phyloP scores from a whole-genome alignment of 2,797 vertebrate genomes.

The Philypnodon macrostomus region DNA sequence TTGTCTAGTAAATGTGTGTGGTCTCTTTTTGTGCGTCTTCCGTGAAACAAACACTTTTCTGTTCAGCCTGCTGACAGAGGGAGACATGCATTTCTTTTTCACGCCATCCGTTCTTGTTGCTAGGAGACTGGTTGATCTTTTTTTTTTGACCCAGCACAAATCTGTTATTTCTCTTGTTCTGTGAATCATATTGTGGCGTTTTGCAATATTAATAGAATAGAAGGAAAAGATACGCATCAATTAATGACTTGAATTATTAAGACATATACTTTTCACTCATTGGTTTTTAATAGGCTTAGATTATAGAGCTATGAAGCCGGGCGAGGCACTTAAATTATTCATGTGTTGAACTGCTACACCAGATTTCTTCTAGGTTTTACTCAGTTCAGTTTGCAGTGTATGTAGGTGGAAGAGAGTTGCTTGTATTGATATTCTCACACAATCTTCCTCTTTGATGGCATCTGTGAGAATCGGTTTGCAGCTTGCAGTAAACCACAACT shows the following conservation, averaged over 20 bases:
- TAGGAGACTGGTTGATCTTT: slow-evolving; percentile 64
- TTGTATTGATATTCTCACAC: background rate
- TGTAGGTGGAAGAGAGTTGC: background rate
- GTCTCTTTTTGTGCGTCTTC: slow-evolving; percentile 37
- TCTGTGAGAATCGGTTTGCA: background rate
- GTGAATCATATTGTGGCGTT: slow-evolving; percentile 23
- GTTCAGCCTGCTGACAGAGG: slow-evolving; percentile 52
- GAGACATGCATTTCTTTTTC: slow-evolving; percentile 54
- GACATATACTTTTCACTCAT: slow-evolving; percentile 9
- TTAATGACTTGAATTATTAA: background rate
- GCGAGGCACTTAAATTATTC: slow-evolving; percentile 22
- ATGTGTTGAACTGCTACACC: slow-evolving; percentile 12
- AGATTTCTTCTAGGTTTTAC: background rate
- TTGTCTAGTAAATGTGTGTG: slow-evolving; percentile 41
- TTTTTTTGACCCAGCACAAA: slow-evolving; percentile 42
- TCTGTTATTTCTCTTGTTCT: slow-evolving; percentile 44
- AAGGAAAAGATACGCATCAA: slow-evolving; percentile 7
- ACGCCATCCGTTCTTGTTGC: slow-evolving; percentile 63
- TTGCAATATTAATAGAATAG: slow-evolving; percentile 6
- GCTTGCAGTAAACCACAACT: background rate
- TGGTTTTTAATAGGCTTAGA: background rate
- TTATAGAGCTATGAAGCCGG: slow-evolving; percentile 4
- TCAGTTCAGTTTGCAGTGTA: slow-evolving; percentile 7
- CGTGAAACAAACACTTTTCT: slow-evolving; percentile 45
- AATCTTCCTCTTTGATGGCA: background rate